Conservation (phyloP, 2,888 invertebrate species). For the Sinopyrophorus schimmeli region DNA sequence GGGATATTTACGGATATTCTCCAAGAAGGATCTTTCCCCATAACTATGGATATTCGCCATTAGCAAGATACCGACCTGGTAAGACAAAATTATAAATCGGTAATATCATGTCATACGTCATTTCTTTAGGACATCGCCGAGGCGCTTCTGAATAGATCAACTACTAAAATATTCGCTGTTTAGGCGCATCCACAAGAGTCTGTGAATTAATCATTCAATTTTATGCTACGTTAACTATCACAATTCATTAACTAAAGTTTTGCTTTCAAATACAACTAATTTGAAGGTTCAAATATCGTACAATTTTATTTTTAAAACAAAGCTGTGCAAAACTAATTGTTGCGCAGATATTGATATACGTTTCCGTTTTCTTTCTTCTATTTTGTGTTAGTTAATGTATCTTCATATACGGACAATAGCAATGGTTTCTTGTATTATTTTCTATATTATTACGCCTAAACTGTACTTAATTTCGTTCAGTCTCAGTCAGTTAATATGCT, state of each 20-base stretch:
- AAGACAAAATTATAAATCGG: slow-evolving; percentile 36
- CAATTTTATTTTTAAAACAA: not conserved
- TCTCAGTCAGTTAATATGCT: too few relatives aligned
- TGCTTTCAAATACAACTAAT: not conserved
- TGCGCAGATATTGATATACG: too few relatives aligned
- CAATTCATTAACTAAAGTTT: too few relatives aligned
- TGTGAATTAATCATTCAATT: slow-evolving; percentile 6
- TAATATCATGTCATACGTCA: slow-evolving; percentile 13
- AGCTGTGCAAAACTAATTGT: not conserved
- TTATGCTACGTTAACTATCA: not conserved
- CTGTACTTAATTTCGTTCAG: too few relatives aligned
- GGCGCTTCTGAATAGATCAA: slow-evolving; percentile 26
- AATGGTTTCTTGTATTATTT: too few relatives aligned
- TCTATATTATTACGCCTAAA: too few relatives aligned
- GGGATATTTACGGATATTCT: slow-evolving; percentile 87
- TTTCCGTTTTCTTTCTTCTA: too few relatives aligned
- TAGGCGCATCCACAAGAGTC: slow-evolving; percentile 19
- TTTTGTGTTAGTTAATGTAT: too few relatives aligned
- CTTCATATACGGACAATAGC: too few relatives aligned
- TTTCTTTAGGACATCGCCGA: slow-evolving; percentile 33
- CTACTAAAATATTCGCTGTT: slow-evolving; percentile 16
- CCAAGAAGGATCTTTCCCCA: slow-evolving; percentile 86
- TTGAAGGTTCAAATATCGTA: not conserved
- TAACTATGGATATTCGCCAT: slow-evolving; percentile 72
- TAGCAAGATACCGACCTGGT: slow-evolving; percentile 84